Evolutionary conservation across 1,140 invertebrate genomes (phyloP).

Genomic region (Parapsyche elsis): DNA sequence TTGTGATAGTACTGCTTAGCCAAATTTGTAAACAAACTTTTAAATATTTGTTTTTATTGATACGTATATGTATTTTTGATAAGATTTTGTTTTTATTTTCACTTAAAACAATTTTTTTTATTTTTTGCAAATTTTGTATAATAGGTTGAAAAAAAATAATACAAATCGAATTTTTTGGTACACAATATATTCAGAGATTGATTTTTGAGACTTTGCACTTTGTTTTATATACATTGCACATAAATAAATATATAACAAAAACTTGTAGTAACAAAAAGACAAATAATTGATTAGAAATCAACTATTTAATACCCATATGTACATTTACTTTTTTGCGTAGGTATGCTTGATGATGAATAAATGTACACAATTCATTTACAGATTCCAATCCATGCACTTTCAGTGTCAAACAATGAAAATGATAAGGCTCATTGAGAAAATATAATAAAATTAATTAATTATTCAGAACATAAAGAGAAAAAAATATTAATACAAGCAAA

Average conservation of each 20-base stretch:
- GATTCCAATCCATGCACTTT: background rate
- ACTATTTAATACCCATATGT: background rate
- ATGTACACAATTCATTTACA: no score
- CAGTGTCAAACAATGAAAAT: background rate
- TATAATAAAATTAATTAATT: no score
- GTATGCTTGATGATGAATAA: no score
- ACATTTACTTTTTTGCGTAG: no score
- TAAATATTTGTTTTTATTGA: no score
- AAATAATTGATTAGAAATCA: background rate
- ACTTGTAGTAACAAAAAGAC: slow-evolving; percentile 6
- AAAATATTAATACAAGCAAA: no score
- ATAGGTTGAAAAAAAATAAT: background rate
- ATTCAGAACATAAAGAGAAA: no score
- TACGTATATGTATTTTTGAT: background rate
- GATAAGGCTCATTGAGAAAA: no score
- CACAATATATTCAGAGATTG: slow-evolving; percentile 23
- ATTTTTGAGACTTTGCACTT: slow-evolving; percentile 39
- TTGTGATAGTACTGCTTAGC: no score
- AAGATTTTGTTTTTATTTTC: background rate
- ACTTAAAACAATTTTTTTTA: no score
- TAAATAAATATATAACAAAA: slow-evolving; percentile 6
- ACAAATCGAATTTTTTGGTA: background rate
- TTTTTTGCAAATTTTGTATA: background rate
- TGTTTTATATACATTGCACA: slow-evolving; percentile 19
- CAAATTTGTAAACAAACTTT: no score